Conservation (phyloP, 1,140 invertebrate genomes). For the Drosophila arizonae region DNA sequence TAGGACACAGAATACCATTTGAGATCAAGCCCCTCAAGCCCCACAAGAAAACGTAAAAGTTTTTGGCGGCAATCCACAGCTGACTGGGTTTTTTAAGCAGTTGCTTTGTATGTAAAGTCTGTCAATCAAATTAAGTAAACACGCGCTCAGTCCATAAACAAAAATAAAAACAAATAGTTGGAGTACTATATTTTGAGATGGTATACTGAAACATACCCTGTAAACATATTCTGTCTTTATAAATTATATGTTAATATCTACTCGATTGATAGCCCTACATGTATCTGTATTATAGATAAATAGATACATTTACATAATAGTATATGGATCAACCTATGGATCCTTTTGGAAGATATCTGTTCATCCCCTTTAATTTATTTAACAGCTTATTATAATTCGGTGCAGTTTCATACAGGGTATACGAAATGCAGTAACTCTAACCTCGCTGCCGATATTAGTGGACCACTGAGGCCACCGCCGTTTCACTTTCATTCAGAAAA, state of each 20-base stretch:
- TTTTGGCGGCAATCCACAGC: not conserved
- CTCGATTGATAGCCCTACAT: too few relatives aligned
- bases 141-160: constrained; percentile 20
- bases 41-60: not conserved
- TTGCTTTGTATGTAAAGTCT: constrained; percentile 11
- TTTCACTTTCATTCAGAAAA: constrained; percentile 70
- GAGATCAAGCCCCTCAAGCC: not conserved
- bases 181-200: too few relatives aligned
- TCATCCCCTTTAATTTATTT: too few relatives aligned
- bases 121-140: constrained; percentile 17
- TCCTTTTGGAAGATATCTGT: too few relatives aligned
- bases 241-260: too few relatives aligned
- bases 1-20: not conserved
- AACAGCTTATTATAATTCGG: too few relatives aligned
- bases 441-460: not conserved
- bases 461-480: not conserved
- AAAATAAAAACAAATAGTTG: constrained; percentile 5
- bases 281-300: too few relatives aligned
- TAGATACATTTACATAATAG: too few relatives aligned
- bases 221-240: too few relatives aligned
- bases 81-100: not conserved
- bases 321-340: too few relatives aligned
- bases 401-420: not conserved
- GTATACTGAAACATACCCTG: too few relatives aligned
- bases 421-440: not conserved